Evolutionary conservation across 2,797 vertebrate genomes (phyloP).

Genomic region (Neopelma chrysocephalum): DNA sequence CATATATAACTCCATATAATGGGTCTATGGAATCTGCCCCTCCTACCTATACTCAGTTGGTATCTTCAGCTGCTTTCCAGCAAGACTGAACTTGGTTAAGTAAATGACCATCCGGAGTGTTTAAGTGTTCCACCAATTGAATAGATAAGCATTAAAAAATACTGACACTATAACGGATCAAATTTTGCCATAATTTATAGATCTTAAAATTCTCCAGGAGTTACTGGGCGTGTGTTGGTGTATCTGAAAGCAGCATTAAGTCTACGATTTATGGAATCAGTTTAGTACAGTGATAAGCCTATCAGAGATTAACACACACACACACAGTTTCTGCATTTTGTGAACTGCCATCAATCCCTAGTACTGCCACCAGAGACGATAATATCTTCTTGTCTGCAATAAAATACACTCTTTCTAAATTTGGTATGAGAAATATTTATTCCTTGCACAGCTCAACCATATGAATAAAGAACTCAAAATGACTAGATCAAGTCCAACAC

Average conservation of each 20-base stretch:
- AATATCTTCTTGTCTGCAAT: slow-evolving; percentile 9
- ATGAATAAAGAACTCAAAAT: slow-evolving; percentile 27
- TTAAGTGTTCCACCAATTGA: background rate
- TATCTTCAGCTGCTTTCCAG: background rate
- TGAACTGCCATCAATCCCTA: slow-evolving; percentile 28
- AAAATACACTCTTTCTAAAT: slow-evolving; percentile 35
- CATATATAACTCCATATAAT: background rate
- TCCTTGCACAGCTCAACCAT: background rate
- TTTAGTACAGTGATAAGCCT: slow-evolving; percentile 12
- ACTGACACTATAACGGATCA: background rate
- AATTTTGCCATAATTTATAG: background rate
- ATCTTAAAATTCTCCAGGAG: background rate
- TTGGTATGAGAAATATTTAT: slow-evolving; percentile 46
- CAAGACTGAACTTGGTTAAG: background rate
- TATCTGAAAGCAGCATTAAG: slow-evolving; percentile 3
- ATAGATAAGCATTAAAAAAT: background rate
- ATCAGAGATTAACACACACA: slow-evolving; percentile 30
- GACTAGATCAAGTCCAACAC: slow-evolving; percentile 3
- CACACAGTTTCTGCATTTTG: slow-evolving; percentile 11
- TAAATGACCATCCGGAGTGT: background rate
- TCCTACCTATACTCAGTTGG: background rate
- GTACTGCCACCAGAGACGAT: background rate
- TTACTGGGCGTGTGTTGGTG: background rate
- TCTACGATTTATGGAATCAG: background rate
- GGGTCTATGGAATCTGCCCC: background rate